Conservation (phyloP, 2,797 vertebrate genomes). For the Hippocampus kuda region DNA sequence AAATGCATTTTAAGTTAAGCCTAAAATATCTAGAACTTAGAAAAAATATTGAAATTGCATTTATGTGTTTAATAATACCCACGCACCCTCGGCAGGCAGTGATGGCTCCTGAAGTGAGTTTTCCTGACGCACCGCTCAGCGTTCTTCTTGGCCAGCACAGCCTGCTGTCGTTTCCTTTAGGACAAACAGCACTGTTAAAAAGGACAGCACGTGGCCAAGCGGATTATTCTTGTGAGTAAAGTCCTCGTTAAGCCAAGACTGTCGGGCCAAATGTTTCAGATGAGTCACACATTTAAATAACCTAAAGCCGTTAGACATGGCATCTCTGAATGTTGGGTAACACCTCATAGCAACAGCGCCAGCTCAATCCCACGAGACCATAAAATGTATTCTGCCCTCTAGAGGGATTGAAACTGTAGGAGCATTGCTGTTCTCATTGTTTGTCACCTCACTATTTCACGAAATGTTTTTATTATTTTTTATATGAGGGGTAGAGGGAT, state of each 20-base stretch:
- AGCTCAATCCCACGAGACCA: neutral
- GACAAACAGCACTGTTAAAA: conserved; percentile 6
- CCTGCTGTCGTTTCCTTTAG: conserved; percentile 64
- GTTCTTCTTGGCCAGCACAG: conserved; percentile 63
- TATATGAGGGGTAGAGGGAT: too few species aligned
- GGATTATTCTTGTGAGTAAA: conserved; percentile 35
- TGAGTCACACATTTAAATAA: neutral
- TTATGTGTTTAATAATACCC: neutral
- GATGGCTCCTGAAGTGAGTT: conserved; percentile 63
- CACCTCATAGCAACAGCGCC: neutral
- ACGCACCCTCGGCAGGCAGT: conserved; percentile 62
- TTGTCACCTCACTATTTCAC: too few species aligned
- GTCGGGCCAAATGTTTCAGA: conserved; percentile 3
- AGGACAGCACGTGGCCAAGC: conserved; percentile 28
- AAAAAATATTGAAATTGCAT: too few species aligned
- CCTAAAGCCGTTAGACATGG: neutral
- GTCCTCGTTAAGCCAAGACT: conserved; percentile 32
- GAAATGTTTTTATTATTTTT: too few species aligned
- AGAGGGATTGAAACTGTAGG: neutral
- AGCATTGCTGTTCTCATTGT: too few species aligned
- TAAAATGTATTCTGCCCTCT: neutral
- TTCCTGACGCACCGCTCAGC: conserved; percentile 51
- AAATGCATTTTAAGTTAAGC: too few species aligned
- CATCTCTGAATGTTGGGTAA: too few species aligned
- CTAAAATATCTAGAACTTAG: too few species aligned